Conservation (phyloP, 1,140 invertebrate genomes). For the Drosophila kanapiae region DNA sequence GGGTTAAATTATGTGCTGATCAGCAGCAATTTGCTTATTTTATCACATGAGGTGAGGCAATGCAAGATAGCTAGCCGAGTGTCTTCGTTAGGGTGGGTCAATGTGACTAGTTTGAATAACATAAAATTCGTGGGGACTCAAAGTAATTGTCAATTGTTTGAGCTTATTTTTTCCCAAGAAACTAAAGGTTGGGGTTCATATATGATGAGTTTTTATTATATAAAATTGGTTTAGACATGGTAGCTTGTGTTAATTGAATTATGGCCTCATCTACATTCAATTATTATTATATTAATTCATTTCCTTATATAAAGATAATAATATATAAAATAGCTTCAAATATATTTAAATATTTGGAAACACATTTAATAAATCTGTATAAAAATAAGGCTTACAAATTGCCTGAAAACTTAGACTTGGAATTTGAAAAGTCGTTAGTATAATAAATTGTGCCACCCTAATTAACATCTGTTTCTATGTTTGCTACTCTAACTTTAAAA, state of each 20-base stretch:
- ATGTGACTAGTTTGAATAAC: neutral
- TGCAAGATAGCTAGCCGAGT: constrained; percentile 16
- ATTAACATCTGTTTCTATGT: neutral
- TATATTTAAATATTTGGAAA: too few relatives aligned
- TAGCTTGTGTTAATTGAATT: neutral
- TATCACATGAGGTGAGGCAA: constrained; percentile 54
- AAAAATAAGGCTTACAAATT: too few relatives aligned
- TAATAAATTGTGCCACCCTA: constrained; percentile 3
- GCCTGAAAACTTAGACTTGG: too few relatives aligned
- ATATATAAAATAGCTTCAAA: too few relatives aligned
- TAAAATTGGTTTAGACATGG: neutral
- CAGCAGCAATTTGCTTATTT: constrained; percentile 66
- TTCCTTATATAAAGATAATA: too few relatives aligned
- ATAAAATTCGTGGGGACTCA: neutral
- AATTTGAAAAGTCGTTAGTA: too few relatives aligned
- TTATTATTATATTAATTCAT: too few relatives aligned
- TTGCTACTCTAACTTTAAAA: neutral
- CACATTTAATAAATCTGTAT: too few relatives aligned
- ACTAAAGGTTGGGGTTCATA: neutral
- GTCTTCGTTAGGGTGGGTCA: constrained; percentile 28
- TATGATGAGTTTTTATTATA: neutral
- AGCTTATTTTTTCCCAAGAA: neutral
- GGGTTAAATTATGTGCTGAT: constrained; percentile 69
- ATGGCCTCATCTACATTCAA: too few relatives aligned
- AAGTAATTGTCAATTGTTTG: constrained; percentile 4